These are phyloP conservation scores for Aphidoletes aphidimyza DNA, from an alignment of 2,888 invertebrate genomes.

Conservation along the genomic window DNA sequence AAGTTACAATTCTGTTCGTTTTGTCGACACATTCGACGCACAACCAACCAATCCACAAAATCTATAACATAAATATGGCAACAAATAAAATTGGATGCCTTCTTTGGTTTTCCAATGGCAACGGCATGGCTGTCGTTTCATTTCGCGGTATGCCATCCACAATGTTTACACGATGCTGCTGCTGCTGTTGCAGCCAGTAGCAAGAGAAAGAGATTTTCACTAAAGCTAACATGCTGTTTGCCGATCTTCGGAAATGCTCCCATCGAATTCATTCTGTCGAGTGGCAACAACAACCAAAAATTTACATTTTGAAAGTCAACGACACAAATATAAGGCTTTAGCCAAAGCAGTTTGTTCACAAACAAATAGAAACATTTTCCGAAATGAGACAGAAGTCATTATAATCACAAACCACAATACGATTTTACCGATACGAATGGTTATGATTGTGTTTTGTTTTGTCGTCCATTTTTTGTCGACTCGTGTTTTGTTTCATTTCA, in stretches of 20 bases:
- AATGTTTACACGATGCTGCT: constrained; percentile 1
- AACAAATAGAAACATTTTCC: background rate
- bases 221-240: background rate
- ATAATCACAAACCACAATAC: constrained; percentile 13
- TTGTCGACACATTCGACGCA: background rate
- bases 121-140: background rate
- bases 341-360: background rate
- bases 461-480: background rate
- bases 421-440: constrained; percentile 23
- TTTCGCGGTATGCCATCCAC: background rate
- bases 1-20: background rate
- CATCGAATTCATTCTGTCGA: background rate
- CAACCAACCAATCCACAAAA: background rate
- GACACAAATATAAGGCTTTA: background rate
- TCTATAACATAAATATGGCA: constrained; percentile 20
- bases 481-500: background rate
- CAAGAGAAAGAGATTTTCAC: background rate
- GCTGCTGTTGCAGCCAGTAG: background rate
- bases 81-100: constrained; percentile 4
- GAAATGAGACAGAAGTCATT: background rate
- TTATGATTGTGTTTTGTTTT: background rate
- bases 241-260: background rate
- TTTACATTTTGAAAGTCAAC: constrained; percentile 24
- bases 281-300: background rate
- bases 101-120: background rate